These are phyloP conservation scores for Ferdinandea cuprea DNA, from an alignment of 2,888 invertebrate species.

Conservation along the genomic window DNA sequence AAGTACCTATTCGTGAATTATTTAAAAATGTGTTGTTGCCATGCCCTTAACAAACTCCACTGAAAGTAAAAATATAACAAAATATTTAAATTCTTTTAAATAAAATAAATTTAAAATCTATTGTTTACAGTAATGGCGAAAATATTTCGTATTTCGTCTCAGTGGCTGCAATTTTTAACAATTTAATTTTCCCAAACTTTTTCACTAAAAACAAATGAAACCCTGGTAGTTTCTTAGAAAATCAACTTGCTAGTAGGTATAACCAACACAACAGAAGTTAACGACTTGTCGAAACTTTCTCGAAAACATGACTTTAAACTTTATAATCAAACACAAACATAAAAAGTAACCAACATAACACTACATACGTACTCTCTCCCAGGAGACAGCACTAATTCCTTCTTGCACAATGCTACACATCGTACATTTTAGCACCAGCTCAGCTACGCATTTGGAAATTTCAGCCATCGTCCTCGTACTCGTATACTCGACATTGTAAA, in stretches of 20 bases:
- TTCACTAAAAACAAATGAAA: neutral
- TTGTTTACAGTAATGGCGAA: too few relatives aligned
- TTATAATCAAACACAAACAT: conserved; percentile 25
- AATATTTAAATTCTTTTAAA: too few relatives aligned
- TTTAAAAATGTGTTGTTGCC: too few relatives aligned
- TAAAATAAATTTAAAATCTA: too few relatives aligned
- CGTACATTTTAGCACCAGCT: neutral
- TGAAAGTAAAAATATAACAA: too few relatives aligned
- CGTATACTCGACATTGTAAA: conserved; percentile 22
- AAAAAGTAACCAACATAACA: neutral
- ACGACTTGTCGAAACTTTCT: conserved; percentile 68
- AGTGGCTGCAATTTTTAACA: neutral
- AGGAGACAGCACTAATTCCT: conserved; percentile 28
- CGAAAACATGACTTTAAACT: conserved; percentile 65
- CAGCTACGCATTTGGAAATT: conserved; percentile 21
- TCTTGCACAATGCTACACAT: conserved; percentile 2
- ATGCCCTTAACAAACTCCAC: too few relatives aligned
- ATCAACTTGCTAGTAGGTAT: conserved; percentile 36
- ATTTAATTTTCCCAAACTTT: neutral
- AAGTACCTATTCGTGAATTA: too few relatives aligned
- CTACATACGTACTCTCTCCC: neutral
- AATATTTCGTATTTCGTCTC: too few relatives aligned
- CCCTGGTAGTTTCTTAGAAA: conserved; percentile 1
- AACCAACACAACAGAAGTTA: conserved; percentile 38
- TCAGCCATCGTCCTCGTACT: conserved; percentile 1